A percentile compares a stretch with the other conserved stretches of the same genome.
Conservation (phyloP, 2,113 vertebrate genomes). For the Actenoides hombroni region DNA sequence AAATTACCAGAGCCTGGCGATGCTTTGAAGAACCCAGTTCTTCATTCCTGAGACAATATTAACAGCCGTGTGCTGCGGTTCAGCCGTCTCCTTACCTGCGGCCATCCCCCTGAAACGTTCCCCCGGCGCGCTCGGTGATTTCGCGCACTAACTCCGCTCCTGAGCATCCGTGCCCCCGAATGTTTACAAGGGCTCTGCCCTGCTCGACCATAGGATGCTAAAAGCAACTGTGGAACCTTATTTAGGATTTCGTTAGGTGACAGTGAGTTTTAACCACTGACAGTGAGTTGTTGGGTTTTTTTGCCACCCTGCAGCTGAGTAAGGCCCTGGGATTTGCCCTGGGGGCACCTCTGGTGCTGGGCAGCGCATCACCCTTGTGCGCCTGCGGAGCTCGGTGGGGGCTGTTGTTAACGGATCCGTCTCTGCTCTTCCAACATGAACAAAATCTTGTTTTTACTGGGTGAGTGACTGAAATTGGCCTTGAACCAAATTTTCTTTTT, state of each 20-base stretch:
- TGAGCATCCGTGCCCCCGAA: background rate
- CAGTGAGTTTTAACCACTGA: background rate
- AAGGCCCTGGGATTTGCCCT: rapidly evolving
- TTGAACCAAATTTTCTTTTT: background rate
- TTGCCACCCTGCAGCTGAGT: background rate
- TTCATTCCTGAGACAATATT: background rate
- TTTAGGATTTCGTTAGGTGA: background rate
- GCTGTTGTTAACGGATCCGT: background rate
- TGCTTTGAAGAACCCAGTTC: background rate
- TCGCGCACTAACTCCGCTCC: background rate
- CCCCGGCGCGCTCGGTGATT: rapidly evolving
- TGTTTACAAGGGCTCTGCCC: background rate
- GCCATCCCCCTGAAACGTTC: background rate
- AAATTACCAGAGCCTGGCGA: background rate
- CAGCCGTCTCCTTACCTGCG: background rate
- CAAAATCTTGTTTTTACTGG: background rate
- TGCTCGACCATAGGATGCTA: background rate
- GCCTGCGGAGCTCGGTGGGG: background rate
- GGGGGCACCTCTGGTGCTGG: background rate
- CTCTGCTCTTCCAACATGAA: background rate
- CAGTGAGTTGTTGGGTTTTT: no score
- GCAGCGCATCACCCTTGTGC: rapidly evolving
- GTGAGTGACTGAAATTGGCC: background rate
- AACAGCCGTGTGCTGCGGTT: background rate
- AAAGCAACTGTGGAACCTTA: background rate